A percentile compares a stretch with the other conserved stretches of the same genome.
Conservation (phyloP, 2,113 vertebrate genomes). For the Python bivittatus region DNA sequence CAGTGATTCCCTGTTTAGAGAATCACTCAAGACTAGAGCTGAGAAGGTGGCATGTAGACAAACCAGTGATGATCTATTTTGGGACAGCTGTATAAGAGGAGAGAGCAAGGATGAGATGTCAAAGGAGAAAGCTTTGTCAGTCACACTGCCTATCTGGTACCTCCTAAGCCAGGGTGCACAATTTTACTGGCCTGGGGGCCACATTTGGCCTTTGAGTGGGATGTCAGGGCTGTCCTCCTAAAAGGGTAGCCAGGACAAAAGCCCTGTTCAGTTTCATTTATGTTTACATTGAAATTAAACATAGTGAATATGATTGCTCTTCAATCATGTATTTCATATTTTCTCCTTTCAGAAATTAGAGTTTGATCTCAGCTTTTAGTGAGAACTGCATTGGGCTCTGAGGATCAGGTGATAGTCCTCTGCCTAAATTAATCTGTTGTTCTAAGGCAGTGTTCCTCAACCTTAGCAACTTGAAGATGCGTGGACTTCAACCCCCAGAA, state of each 20-base stretch:
- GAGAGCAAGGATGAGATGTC: not conserved
- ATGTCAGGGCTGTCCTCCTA: not conserved
- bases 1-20: not conserved
- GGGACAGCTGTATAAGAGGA: not conserved
- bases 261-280: not conserved
- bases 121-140: not conserved
- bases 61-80: not conserved
- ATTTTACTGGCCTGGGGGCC: too few relatives aligned
- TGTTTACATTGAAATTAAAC: not conserved
- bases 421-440: not conserved
- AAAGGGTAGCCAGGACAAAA: not conserved
- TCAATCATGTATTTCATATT: not conserved
- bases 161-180: not conserved
- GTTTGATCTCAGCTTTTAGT: not conserved
- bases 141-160: not conserved
- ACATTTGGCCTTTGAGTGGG: not conserved
- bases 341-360: not conserved
- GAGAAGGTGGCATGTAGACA: not conserved
- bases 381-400: not conserved
- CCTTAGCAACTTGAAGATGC: not conserved
- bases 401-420: not conserved
- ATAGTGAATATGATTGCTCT: not conserved
- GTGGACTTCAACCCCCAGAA: not conserved
- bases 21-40: not conserved
- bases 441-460: not conserved